Evolutionary conservation across 2,888 invertebrate genomes (phyloP), one percentile per base, ranked within the genome.

Genomic region (Ferrisia virgata): DNA sequence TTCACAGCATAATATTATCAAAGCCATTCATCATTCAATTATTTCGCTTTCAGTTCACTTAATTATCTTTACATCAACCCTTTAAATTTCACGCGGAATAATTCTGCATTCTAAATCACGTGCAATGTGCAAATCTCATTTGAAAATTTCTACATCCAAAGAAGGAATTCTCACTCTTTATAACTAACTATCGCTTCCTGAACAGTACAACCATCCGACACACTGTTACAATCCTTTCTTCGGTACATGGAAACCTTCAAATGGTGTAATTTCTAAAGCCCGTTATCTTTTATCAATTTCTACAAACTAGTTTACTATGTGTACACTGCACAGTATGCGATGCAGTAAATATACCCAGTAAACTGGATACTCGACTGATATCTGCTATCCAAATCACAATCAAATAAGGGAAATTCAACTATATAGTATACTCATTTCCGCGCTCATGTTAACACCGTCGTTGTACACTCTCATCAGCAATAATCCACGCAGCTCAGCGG

Each of bases 321-420:
- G 47, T 36, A 36, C 43, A 15, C n/a, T n/a, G n/a, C n/a, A n/a
- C n/a, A n/a, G n/a, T n/a, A n/a, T n/a, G n/a, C n/a, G n/a, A n/a
- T 9, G 43, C 13, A 4, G 58, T 64, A 64, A 64, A 64, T 28
- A 64, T 64, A 64, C 25, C 25, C n/a, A n/a, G 15, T 43, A 64
- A 64, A 64, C 58, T 64, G 58, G 58, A 64, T 64, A 64, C 47
- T 47, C 47, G 58, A 28, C 58, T 28, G 15, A 64, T 64, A 72
- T 31, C 72, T 72, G 33, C 33, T 72, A 72, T 72, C 33, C 72
- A 72, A 72, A 72, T 72, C 33, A 72, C 72, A 31, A 33, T 72
- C 72, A 33, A 72, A 72, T 72, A 72, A 72, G 72, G 72, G 72
- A 72, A 72, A 72, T 72, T 72, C 72, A 72, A 72, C 58, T 64